Base-by-base conservation (phyloP, 2,113 vertebrate genomes). In the Spermophilus dauricus region DNA sequence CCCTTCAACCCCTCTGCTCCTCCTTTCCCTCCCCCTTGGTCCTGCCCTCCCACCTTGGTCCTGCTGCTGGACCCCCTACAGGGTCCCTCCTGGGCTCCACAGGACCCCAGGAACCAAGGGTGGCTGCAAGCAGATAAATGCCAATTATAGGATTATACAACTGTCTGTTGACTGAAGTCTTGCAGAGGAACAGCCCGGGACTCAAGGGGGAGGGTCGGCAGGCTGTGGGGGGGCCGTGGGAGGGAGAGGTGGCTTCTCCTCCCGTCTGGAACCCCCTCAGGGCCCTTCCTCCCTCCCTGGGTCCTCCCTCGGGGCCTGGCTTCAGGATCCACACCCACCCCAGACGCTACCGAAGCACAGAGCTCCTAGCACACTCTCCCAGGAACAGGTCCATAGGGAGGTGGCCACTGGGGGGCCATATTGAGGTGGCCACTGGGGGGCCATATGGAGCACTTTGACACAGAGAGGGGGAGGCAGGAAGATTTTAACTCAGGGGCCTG, bases 121-220 rank as follows among this genome's bases (percentile, higher is more conserved):
- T 42, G 63, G 42, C 61, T 80, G 37, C n/a, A 17, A 89, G 82
- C 51, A 73, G 89, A 65, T 39, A 58, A 32, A 37, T 58, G 86
- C 78, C 77, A 92, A 95, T 97, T 85, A 78, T 3, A 18, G 80
- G 86, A 92, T 95, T 84, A 91, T 3, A 63, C 5, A 6, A 18
- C 34, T 37, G 32, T 37, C 37, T 0, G 18, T 86, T 83, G 90
- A 63, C 56, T 93, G 81, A 93, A 91, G 83, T 89, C 83, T 91
- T 89, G 26, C 30, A 67, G 86, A 70, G 53, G 96, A 95, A 91
- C 18, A 4, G 34, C 53, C n/a, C n/a, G 48, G 56, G 67, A 39
- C 26, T 83, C 83, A 2, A 6, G 13, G 61, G n/a, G 78, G 81
- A 48, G 93, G 63, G 30, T n/a, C 26, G 10, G 37, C 4, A 8